These are phyloP conservation scores for Phoeniculus purpureus DNA, from an alignment of 2,797 vertebrate genomes.

Conservation along the genomic window DNA sequence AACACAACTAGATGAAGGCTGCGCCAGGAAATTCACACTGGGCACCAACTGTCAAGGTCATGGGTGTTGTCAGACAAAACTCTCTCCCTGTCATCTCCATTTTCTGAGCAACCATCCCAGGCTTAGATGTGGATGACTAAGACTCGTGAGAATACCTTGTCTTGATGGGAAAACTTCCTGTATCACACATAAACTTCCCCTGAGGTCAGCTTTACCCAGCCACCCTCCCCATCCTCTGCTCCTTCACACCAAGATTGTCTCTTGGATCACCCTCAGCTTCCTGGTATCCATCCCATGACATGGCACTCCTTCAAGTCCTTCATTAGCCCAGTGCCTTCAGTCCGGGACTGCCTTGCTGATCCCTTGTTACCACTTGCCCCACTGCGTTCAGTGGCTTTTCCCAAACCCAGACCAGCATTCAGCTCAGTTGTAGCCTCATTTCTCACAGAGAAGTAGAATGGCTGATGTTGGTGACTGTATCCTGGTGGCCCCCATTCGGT, in stretches of 20 bases:
- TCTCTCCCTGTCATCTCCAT: background rate
- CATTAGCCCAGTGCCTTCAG: background rate
- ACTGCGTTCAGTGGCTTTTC: background rate
- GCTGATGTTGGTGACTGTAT: background rate
- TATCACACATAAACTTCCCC: background rate
- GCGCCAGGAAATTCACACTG: background rate
- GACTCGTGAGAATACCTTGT: background rate
- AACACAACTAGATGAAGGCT: background rate
- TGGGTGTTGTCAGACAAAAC: background rate
- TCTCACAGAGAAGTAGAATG: background rate
- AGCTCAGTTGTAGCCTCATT: background rate
- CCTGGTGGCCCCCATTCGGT: background rate
- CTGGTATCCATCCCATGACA: background rate
- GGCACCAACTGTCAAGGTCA: background rate
- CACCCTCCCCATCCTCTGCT: background rate
- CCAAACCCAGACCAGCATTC: background rate
- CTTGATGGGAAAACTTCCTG: background rate
- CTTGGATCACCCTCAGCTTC: background rate
- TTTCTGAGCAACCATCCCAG: background rate
- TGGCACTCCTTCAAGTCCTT: rapidly evolving
- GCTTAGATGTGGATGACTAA: background rate
- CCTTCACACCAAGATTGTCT: background rate
- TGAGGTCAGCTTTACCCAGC: background rate
- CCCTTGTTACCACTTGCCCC: background rate
- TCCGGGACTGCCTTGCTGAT: background rate